Base-by-base conservation (phyloP, 2,113 vertebrate genomes). In the Setophaga petechia region DNA sequence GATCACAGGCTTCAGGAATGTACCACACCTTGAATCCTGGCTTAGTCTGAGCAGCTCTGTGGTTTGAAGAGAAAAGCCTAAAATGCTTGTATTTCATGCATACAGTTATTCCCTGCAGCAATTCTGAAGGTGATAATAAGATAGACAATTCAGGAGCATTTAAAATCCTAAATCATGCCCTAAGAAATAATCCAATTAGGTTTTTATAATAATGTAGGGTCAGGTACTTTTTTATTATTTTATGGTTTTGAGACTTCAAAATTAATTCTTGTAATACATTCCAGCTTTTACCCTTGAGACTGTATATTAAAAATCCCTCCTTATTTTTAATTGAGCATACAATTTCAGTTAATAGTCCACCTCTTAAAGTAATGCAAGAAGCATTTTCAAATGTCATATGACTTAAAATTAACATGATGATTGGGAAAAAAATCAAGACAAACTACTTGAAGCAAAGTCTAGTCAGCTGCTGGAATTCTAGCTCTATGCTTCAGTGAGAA, bases 251-350 rank as follows among this genome's bases (percentile, higher is more conserved):
- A 68, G 43, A 27, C 51, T 94, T 95, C 43, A 87, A 27, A 74
- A 79, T 76, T 69, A 75, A 77, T 51, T 79, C n/a, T 28, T 71
- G 20, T 62, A 66, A 90, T 51, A 51, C 66, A 44, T 35, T 85
- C 2, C 0, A 83, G 12, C 17, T 85, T 78, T 77, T 80, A 72
- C 68, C 30, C 46, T 80, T 77, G 67, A 87, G 74, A 76, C 8
- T 67, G 10, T 41, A 35, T 88, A 39, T 88, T 80, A 33, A 94
- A 82, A 85, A 35, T 28, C 80, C 4, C 12, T 67, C 44, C 90
- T 83, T 87, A 79, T 78, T 96, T 95, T 96, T 89, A 93, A 91
- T 79, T 82, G 63, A 85, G 39, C 58, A 82, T 90, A 59, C 31
- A 6, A 87, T 87, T 85, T 84, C 58, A 74, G 51, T 43, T 87